Base-by-base conservation (phyloP, 2,888 invertebrate genomes). In the Apamea sordens region DNA sequence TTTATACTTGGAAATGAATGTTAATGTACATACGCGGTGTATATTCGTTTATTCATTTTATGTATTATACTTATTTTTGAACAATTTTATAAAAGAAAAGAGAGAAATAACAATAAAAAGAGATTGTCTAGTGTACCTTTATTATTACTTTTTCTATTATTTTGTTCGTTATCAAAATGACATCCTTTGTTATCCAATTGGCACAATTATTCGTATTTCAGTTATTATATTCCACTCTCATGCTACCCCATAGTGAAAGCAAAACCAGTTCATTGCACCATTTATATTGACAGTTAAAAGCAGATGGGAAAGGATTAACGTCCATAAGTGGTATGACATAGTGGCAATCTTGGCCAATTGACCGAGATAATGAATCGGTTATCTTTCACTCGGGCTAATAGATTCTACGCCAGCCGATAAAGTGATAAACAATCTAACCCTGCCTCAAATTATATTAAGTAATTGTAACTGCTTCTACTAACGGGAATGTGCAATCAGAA, bases 311-410 rank as follows among this genome's bases (percentile, higher is more conserved):
- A 64, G 50, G 68, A 61, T 41, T 56, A 68, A 69, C 70, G 65
- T 70, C 71, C 28, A 44, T 65, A 69, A 76, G 70, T 81, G 72
- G 80, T 76, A 67, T 82, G 78, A 69, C 79, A 78, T 77, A 73
- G 67, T 63, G 74, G 73, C 77, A 82, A 86, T 88, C 76, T 84
- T 86, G 69, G 72, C 74, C 85, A 89, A 91, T 90, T 86, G 86
- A 72, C 75, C 69, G 73, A 82, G 89, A 89, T 89, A 89, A 87
- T 83, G 44, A 77, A 84, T 80, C 65, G 53, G 82, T 84, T 87
- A 89, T 90, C 86, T 87, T 81, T 88, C 89, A 88, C 80, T 86
- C 79, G 69, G 79, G 78, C 76, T 84, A 87, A 87, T 85, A 85
- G 80, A 88, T 86, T 84, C 83, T 68, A 70, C 75, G 84, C 84